Percentiles rank a stretch among this genome's conserved stretches.
These are phyloP conservation scores for Hippoglossus hippoglossus DNA, from an alignment of 2,797 vertebrate genomes.

Conservation along the genomic window DNA sequence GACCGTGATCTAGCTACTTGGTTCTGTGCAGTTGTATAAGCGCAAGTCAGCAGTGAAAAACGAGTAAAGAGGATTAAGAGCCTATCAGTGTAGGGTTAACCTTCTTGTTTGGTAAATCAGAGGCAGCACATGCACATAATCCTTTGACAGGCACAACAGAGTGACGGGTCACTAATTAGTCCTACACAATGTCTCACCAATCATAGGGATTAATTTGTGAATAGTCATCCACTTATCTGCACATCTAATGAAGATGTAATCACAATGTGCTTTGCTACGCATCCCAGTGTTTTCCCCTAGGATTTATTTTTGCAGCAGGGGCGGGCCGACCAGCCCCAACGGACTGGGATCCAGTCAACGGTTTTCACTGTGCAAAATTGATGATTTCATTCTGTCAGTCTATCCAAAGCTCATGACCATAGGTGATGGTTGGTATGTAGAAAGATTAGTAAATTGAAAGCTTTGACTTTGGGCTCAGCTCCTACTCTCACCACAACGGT, in stretches of 20 bases:
- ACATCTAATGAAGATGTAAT: background rate
- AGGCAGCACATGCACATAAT: slow-evolving; percentile 30
- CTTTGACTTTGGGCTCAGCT: too few relatives aligned
- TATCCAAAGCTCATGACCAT: too few relatives aligned
- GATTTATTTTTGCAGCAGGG: too few relatives aligned
- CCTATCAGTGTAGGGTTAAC: slow-evolving; percentile 33
- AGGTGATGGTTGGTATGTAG: too few relatives aligned
- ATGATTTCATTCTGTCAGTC: too few relatives aligned
- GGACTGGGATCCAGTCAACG: too few relatives aligned
- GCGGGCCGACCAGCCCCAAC: too few relatives aligned
- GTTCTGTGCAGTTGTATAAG: background rate
- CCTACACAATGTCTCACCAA: background rate
- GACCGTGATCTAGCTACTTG: slow-evolving; percentile 40
- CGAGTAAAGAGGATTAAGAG: slow-evolving; percentile 50
- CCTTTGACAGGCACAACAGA: background rate
- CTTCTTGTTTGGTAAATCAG: slow-evolving; percentile 32
- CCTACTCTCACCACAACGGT: too few relatives aligned
- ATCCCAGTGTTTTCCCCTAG: too few relatives aligned
- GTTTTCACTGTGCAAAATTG: too few relatives aligned
- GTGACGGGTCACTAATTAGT: slow-evolving; percentile 6
- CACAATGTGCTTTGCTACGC: background rate
- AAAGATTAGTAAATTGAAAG: too few relatives aligned
- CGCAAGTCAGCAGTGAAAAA: slow-evolving; percentile 14
- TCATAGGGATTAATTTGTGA: background rate
- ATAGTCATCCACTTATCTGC: background rate